A percentile compares a stretch with the other conserved stretches of the same genome.
phyloP scores from a whole-genome alignment of 1,140 invertebrate species.

The Neodiprion virginianus region DNA sequence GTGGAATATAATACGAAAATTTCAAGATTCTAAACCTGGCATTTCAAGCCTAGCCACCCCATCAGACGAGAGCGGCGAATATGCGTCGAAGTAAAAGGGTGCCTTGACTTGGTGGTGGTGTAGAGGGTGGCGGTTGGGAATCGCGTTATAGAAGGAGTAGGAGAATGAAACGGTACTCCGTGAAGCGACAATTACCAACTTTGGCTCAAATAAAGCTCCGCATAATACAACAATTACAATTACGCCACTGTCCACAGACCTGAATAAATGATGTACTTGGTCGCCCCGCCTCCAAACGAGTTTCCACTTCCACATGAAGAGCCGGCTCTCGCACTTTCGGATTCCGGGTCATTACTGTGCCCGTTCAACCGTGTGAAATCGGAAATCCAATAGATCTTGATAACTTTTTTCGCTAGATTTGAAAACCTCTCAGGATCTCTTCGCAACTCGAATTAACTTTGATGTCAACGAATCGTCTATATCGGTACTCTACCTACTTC shows the following conservation, averaged over 20 bases:
- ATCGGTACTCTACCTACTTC: background rate
- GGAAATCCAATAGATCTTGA: conserved; percentile 5
- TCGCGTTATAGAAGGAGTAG: background rate
- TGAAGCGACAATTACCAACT: conserved; percentile 14
- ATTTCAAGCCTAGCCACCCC: no score
- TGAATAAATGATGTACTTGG: conserved; percentile 2
- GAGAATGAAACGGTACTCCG: conserved; percentile 1
- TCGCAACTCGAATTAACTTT: background rate
- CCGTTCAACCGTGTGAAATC: background rate
- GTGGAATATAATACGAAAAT: no score
- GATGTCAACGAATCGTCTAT: background rate
- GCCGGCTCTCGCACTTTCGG: background rate
- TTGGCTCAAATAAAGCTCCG: conserved; percentile 8
- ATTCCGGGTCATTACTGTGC: conserved; percentile 6
- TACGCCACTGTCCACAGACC: conserved; percentile 1
- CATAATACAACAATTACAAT: conserved; percentile 15
- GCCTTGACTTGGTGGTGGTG: background rate
- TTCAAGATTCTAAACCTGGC: no score
- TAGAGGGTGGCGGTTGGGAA: conserved; percentile 1
- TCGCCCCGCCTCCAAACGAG: background rate
- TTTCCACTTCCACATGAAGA: background rate
- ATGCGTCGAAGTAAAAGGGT: background rate
- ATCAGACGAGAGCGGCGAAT: background rate
- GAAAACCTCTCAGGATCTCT: background rate
- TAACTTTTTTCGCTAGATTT: conserved; percentile 3